phyloP scores from a whole-genome alignment of 1,140 invertebrate species.

The Tyrophagus putrescentiae region DNA sequence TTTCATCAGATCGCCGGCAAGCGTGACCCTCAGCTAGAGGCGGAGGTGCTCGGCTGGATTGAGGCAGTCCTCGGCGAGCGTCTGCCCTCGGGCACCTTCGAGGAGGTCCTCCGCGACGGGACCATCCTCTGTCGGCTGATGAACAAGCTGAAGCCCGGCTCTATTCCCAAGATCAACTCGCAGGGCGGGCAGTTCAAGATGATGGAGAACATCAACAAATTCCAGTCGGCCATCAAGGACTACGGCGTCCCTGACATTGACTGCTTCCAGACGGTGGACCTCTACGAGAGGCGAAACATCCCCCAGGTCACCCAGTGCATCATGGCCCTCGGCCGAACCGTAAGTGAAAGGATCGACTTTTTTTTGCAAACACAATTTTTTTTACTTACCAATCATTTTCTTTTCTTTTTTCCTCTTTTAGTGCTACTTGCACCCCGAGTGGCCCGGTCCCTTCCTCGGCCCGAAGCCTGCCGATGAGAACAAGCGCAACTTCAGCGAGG shows the following conservation, averaged over 20 bases:
- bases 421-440: constrained; percentile 74
- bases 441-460: constrained; percentile 64
- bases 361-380: constrained; percentile 1
- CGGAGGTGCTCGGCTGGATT: constrained; percentile 78
- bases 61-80: constrained; percentile 66
- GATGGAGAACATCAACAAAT: constrained; percentile 90
- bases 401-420: constrained; percentile 30
- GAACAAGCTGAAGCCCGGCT: constrained; percentile 67
- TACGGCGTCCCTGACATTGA: constrained; percentile 79
- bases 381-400: not conserved
- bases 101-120: constrained; percentile 82
- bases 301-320: constrained; percentile 69
- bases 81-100: constrained; percentile 59
- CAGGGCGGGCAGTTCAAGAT: constrained; percentile 80
- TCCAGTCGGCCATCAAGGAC: constrained; percentile 66
- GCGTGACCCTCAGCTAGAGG: constrained; percentile 70
- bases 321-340: constrained; percentile 70
- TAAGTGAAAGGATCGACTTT: constrained; percentile 40
- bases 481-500: constrained; percentile 72
- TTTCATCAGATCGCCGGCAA: constrained; percentile 61
- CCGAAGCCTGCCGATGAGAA: constrained; percentile 70
- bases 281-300: constrained; percentile 86
- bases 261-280: constrained; percentile 81
- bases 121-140: constrained; percentile 70
- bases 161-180: constrained; percentile 67